Evolutionary conservation across 2,113 vertebrate genomes (phyloP), one percentile per base, ranked within the genome.

Genomic region (Picathartes gymnocephalus): DNA sequence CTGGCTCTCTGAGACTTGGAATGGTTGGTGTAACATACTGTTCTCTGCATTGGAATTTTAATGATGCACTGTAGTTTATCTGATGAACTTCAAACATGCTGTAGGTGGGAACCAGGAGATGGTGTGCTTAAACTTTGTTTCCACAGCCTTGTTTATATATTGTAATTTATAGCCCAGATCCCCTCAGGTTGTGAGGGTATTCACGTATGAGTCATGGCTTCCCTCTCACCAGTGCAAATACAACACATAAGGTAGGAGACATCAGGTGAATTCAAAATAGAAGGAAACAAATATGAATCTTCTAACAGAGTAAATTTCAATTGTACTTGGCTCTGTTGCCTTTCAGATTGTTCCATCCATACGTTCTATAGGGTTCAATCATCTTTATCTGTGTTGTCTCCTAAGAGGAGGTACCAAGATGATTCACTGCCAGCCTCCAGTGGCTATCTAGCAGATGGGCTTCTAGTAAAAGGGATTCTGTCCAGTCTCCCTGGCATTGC

Each of bases 71-170:
- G 5, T 58, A 45, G 69, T 93, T 90, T 94, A 86, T 92, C 88
- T 81, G 88, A 91, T 92, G 70, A 84, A 91, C 72, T 81, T 88
- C 60, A 92, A 4, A 88, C 37, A 57, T 87, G 51, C 86, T 93
- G 60, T 88, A 91, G 69, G 72, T 92, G 84, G 73, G 86, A 93
- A n/a, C n/a, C 31, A 68, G 69, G 72, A 81, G 82, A 25, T 70
- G 30, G 10, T 81, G 60, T 33, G 5, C 89, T 93, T 25, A 72
- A 82, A 79, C 62, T 54, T 81, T 50, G 60, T 86, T 83, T 86
- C 60, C 60, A 42, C 35, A 73, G 44, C 71, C 42, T n/a, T 90
- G 62, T 94, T 95, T 88, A 62, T 62, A 10, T 60, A 13, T 42
- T 61, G 37, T 80, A 35, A 81, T 86, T 83, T 90, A 77, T 61